phyloP scores from a whole-genome alignment of 2,797 vertebrate species.

The Acanthis flammea region DNA sequence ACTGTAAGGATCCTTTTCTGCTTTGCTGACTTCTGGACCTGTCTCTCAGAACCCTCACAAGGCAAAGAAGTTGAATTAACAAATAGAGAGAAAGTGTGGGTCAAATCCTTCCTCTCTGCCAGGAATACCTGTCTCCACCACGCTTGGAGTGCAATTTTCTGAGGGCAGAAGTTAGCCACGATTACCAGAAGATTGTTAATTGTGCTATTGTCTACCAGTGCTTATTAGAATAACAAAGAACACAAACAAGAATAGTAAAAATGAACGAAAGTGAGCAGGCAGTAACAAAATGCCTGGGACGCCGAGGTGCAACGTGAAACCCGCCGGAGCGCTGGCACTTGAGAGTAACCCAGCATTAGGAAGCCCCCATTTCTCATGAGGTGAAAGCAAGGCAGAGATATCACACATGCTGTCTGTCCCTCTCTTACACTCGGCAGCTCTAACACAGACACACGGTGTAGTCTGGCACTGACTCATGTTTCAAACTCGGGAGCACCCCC shows the following conservation, averaged over 20 bases:
- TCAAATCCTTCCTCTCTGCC: not conserved
- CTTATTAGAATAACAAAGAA: not conserved
- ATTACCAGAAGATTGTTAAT: not conserved
- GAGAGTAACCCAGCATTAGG: not conserved
- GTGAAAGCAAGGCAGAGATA: not conserved
- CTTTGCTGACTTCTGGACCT: not conserved
- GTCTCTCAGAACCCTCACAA: not conserved
- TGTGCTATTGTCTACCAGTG: not conserved
- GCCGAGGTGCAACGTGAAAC: fast-evolving
- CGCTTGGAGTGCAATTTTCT: not conserved
- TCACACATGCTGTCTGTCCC: not conserved
- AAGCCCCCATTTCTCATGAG: not conserved
- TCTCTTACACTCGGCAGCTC: not conserved
- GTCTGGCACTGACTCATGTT: not conserved
- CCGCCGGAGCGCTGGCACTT: not conserved
- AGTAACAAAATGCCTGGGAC: not conserved
- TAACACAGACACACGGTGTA: not conserved
- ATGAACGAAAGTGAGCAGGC: not conserved
- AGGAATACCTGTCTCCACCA: not conserved
- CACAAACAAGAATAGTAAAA: not conserved
- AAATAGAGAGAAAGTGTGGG: not conserved
- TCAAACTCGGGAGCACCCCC: not conserved
- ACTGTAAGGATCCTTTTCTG: not conserved
- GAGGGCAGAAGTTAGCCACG: not conserved
- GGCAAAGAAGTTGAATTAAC: not conserved